Conservation (phyloP, 2,888 invertebrate genomes). For the Sisyra terminalis region DNA sequence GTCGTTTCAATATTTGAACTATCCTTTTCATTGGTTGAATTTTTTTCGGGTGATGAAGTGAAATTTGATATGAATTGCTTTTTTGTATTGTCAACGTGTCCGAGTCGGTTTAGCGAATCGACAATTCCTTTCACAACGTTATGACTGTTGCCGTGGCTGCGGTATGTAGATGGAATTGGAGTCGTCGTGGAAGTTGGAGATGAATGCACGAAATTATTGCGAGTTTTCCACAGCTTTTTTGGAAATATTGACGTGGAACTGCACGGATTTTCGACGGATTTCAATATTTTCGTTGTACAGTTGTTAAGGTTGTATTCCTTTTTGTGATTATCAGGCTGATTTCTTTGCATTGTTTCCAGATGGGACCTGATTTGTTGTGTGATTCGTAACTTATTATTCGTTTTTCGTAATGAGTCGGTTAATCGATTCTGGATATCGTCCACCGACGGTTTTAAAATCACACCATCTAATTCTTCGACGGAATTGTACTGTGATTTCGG, state of each 20-base stretch:
- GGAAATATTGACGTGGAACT: conserved; percentile 3
- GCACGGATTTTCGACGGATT: not conserved
- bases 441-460: not conserved
- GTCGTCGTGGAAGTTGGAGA: conserved; percentile 4
- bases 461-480: conserved; percentile 5
- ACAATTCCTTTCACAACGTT: conserved; percentile 25
- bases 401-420: not conserved
- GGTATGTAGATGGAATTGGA: too few relatives aligned
- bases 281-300: not conserved
- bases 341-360: conserved; percentile 1
- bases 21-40: too few relatives aligned
- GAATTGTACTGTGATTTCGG: conserved; percentile 7
- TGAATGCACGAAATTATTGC: conserved; percentile 2
- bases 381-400: conserved; percentile 4
- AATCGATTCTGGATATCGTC: not conserved
- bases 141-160: conserved; percentile 9
- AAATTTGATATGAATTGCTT: too few relatives aligned
- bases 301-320: too few relatives aligned
- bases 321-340: not conserved
- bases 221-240: conserved; percentile 5
- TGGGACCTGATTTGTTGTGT: conserved; percentile 1
- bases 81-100: conserved; percentile 12
- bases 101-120: conserved; percentile 24
- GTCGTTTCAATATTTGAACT: too few relatives aligned
- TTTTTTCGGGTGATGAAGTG: too few relatives aligned